These are phyloP conservation scores for Chloropsis hardwickii DNA, from an alignment of 2,113 vertebrate genomes.

Conservation along the genomic window DNA sequence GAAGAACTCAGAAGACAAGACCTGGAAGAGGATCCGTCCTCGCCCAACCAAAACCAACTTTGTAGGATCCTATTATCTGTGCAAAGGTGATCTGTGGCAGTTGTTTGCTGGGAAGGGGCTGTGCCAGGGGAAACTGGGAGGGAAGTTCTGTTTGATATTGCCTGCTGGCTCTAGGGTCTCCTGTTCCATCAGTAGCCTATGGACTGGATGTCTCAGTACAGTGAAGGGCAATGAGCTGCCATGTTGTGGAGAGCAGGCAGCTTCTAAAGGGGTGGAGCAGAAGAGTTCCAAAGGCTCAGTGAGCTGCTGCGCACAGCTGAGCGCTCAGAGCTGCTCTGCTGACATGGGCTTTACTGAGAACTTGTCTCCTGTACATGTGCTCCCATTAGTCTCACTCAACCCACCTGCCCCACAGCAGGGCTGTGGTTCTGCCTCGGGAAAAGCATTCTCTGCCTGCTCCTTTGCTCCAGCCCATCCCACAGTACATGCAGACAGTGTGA, in stretches of 20 bases:
- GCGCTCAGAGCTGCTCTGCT: not conserved
- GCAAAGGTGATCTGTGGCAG: conserved; percentile 79
- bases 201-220: not conserved
- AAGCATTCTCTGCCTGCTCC: not conserved
- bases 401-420: not conserved
- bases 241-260: not conserved
- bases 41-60: conserved; percentile 84
- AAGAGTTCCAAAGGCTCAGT: not conserved
- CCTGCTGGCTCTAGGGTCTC: not conserved
- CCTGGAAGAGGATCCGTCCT: conserved; percentile 88
- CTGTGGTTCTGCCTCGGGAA: not conserved
- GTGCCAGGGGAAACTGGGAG: not conserved
- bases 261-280: not conserved
- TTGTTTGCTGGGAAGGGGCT: not conserved
- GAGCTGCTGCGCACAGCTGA: not conserved
- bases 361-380: not conserved
- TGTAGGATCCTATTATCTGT: conserved; percentile 85
- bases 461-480: not conserved
- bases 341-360: not conserved
- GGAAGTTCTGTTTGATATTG: not conserved
- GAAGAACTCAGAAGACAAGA: conserved; percentile 78
- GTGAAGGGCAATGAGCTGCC: not conserved
- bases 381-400: not conserved
- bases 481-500: not conserved
- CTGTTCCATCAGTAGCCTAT: not conserved